Evolutionary conservation across 2,113 vertebrate species (phyloP), one percentile per base, ranked within the genome.

Genomic region (Lathamus discolor): DNA sequence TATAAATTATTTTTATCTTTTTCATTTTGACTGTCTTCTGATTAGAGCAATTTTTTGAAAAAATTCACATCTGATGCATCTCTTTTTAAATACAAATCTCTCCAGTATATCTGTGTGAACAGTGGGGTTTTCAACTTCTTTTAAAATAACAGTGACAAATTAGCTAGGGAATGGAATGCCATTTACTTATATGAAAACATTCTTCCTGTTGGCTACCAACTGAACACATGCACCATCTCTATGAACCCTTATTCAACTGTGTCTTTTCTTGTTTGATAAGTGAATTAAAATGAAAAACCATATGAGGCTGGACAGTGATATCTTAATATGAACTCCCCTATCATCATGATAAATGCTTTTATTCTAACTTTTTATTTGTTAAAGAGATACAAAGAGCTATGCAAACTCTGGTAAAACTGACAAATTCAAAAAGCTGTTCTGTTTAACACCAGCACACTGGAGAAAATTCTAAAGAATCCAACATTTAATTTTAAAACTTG

Each of bases 241-340:
- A 12, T 52, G 25, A 51, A 23, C 70, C 88, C 37, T 77, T 80
- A 66, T 29, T 70, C 4, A 3, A 5, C 25, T 75, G 4, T 28
- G 13, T 57, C 35, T 6, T 33, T 84, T 81, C 31, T 46, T 43
- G 7, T 44, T 88, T 63, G 37, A 20, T 18, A 74, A 59, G 16
- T 64, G n/a, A 81, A 25, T 70, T 77, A 80, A 90, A 90, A 86
- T 46, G 11, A 77, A 83, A 83, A 57, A 9, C 11, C 28, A 39
- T 27, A 20, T 0, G 0, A 78, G 7, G 5, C 23, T 88, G 28
- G n/a, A 49, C 1, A 1, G 6, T 78, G 28, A 33, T 61, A 43
- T 9, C 15, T 57, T 57, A 29, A 31, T 43, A 59, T 12, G 35
- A 61, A 43, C 23, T 75, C 67, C 18, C 17, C 7, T 72, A 33